Percentiles rank a stretch among this genome's conserved stretches.
These are phyloP conservation scores for Microplitis deprimator DNA, from an alignment of 2,888 invertebrate species.

Conservation along the genomic window DNA sequence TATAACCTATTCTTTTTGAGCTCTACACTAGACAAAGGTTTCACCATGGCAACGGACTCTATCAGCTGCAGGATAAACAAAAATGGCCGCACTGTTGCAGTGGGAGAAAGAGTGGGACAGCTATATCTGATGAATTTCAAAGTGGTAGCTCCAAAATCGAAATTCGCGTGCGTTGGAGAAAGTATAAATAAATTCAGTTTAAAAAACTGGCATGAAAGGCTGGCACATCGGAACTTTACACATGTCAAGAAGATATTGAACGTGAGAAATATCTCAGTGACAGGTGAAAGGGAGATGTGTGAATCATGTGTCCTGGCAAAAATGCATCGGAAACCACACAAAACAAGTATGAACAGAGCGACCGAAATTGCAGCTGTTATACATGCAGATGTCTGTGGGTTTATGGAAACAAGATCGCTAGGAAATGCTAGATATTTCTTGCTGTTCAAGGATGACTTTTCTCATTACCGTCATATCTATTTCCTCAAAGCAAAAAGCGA, in stretches of 20 bases:
- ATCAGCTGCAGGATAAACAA: not conserved
- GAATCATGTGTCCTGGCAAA: not conserved
- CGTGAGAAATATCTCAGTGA: too few relatives aligned
- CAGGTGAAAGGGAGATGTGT: too few relatives aligned
- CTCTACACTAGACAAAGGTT: slow-evolving; percentile 44
- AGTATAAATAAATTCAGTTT: not conserved
- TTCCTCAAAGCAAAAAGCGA: slow-evolving; percentile 41
- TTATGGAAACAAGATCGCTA: slow-evolving; percentile 42
- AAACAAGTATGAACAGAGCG: slow-evolving; percentile 34
- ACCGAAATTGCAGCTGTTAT: slow-evolving; percentile 41
- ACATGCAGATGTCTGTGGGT: slow-evolving; percentile 49
- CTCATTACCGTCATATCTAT: slow-evolving; percentile 36
- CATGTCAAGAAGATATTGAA: slow-evolving; percentile 40
- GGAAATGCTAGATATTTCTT: slow-evolving; percentile 43
- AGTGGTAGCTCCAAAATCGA: not conserved
- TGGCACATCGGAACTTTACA: slow-evolving; percentile 44
- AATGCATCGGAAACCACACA: slow-evolving; percentile 40
- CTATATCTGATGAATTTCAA: slow-evolving; percentile 44
- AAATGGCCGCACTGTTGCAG: slow-evolving; percentile 15
- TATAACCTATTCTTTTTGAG: slow-evolving; percentile 44
- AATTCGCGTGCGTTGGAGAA: not conserved
- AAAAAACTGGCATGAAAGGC: slow-evolving; percentile 40
- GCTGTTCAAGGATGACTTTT: slow-evolving; percentile 45
- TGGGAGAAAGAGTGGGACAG: slow-evolving; percentile 40
- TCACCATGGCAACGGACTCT: slow-evolving; percentile 13